Evolutionary conservation across 2,888 invertebrate species (phyloP).

Genomic region (Hermodice carunculata): DNA sequence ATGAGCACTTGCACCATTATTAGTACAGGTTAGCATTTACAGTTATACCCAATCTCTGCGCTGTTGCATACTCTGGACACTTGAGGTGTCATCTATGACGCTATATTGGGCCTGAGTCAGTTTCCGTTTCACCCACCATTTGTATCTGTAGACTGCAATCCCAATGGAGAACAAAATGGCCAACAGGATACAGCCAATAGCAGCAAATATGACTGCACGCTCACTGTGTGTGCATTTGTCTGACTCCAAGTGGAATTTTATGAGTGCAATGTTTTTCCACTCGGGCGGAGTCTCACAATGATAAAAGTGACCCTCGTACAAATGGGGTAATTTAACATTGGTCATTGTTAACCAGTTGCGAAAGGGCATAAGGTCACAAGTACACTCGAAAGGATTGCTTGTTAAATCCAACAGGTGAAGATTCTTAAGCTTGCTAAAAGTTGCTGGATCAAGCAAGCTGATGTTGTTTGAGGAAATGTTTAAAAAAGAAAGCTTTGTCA

Average conservation of each 20-base stretch:
- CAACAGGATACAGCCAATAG: conserved; percentile 24
- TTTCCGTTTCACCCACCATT: conserved; percentile 21
- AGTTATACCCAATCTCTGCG: conserved; percentile 18
- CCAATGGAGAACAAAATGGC: conserved; percentile 17
- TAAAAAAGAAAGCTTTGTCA: background rate
- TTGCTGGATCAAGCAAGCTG: background rate
- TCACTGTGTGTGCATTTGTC: conserved; percentile 27
- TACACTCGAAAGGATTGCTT: conserved; percentile 56
- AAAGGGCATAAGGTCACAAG: conserved; percentile 54
- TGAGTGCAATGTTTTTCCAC: conserved; percentile 47
- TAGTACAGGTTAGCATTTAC: too few species aligned
- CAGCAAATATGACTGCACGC: conserved; percentile 22
- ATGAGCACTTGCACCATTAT: too few species aligned
- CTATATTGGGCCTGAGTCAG: conserved; percentile 14
- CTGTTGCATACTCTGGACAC: conserved; percentile 11
- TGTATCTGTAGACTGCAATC: conserved; percentile 21
- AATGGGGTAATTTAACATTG: conserved; percentile 27
- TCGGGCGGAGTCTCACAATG: conserved; percentile 47
- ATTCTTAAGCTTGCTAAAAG: background rate
- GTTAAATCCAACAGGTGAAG: conserved; percentile 6
- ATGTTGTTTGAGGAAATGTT: conserved; percentile 11
- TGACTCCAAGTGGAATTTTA: conserved; percentile 43
- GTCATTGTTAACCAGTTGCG: conserved; percentile 50
- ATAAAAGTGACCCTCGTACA: conserved; percentile 44
- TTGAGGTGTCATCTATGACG: conserved; percentile 14